phyloP scores from a whole-genome alignment of 2,888 invertebrate species.

The Lasius fuliginosus region DNA sequence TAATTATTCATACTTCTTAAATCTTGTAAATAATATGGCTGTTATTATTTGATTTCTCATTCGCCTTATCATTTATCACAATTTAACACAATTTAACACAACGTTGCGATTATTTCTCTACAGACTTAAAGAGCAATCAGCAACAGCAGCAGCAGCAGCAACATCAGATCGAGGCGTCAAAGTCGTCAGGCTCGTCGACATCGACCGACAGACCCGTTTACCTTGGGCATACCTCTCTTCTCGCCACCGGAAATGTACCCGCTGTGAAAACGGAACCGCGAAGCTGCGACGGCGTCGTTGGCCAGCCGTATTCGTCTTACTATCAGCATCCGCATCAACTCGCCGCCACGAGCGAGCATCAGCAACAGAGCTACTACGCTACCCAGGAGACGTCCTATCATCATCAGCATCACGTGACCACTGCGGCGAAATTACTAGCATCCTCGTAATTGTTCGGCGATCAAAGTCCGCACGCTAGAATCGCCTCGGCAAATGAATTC shows the following conservation, averaged over 20 bases:
- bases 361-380: constrained; percentile 83
- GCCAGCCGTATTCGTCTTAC: constrained; percentile 83
- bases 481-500: background rate
- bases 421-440: constrained; percentile 94
- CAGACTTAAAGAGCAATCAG: constrained; percentile 79
- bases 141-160: constrained; percentile 79
- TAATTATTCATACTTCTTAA: background rate
- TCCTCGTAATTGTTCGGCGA: constrained; percentile 89
- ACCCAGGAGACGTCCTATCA: constrained; percentile 91
- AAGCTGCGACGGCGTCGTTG: constrained; percentile 83
- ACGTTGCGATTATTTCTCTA: background rate
- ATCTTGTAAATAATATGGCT: background rate
- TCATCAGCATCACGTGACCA: constrained; percentile 95
- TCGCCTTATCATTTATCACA: background rate
- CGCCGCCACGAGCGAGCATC: constrained; percentile 82
- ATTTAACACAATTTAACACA: background rate
- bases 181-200: constrained; percentile 78
- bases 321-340: constrained; percentile 85
- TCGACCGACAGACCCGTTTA: constrained; percentile 85
- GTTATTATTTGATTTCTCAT: background rate
- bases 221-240: constrained; percentile 88
- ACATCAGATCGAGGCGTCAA: constrained; percentile 81
- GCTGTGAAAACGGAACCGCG: constrained; percentile 85
- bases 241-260: constrained; percentile 86
- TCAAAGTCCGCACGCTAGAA: constrained; percentile 13